Conservation (phyloP, 2,888 invertebrate genomes). For the Steinernema carpocapsae region DNA sequence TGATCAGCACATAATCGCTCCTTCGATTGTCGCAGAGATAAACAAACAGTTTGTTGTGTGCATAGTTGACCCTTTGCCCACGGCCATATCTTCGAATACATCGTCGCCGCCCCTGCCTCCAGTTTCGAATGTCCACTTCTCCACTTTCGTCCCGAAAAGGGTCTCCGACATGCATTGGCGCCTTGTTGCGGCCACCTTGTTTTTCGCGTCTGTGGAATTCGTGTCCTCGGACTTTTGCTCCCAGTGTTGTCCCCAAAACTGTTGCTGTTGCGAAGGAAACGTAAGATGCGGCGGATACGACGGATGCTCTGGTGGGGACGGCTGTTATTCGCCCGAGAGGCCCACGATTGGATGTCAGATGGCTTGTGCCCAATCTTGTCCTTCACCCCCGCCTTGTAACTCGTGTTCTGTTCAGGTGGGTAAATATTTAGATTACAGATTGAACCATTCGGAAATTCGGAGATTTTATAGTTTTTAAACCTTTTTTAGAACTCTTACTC, state of each 20-base stretch:
- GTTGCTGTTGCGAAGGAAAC: slow-evolving; percentile 20
- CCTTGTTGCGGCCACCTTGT: background rate
- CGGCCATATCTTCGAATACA: slow-evolving; percentile 26
- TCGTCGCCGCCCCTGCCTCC: slow-evolving; percentile 7
- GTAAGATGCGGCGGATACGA: background rate
- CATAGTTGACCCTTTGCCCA: slow-evolving; percentile 28
- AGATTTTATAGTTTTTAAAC: too few species aligned
- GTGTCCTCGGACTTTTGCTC: background rate
- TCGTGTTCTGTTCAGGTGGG: background rate
- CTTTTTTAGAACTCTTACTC: slow-evolving; percentile 4
- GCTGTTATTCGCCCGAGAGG: background rate
- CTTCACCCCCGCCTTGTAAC: slow-evolving; percentile 7
- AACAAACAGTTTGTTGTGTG: slow-evolving; percentile 24
- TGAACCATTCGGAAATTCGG: background rate
- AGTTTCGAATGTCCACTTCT: background rate
- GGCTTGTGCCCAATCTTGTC: background rate
- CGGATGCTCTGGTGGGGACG: background rate
- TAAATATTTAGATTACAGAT: background rate
- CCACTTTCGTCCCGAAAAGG: slow-evolving; percentile 10
- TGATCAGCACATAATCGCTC: slow-evolving; percentile 26
- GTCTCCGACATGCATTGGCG: slow-evolving; percentile 7
- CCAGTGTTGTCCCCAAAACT: slow-evolving; percentile 6
- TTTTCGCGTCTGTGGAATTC: background rate
- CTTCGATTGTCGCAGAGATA: slow-evolving; percentile 25
- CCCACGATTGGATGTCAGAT: background rate